A percentile compares a stretch with the other conserved stretches of the same genome.
These are phyloP conservation scores for Columba janthina DNA, from an alignment of 2,113 vertebrate genomes.

Conservation along the genomic window DNA sequence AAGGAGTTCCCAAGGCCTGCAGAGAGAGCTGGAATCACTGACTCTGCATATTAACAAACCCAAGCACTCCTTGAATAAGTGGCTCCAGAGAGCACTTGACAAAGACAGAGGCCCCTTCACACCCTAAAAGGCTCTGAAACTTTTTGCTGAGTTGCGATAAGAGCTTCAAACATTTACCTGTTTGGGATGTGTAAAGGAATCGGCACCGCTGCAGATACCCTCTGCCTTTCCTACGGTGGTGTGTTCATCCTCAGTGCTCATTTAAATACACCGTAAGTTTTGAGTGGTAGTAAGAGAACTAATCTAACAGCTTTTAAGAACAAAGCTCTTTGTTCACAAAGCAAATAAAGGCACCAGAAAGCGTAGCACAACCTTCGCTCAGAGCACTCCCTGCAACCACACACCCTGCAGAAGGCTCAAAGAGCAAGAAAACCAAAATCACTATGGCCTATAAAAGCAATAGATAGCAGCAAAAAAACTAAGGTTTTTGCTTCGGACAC, in stretches of 20 bases:
- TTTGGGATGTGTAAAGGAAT: neutral
- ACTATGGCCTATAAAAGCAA: neutral
- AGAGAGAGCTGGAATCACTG: neutral
- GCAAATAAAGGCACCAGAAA: neutral
- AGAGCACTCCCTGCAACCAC: neutral
- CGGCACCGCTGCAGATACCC: neutral
- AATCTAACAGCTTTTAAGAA: neutral
- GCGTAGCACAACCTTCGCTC: neutral
- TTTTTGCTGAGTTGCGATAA: neutral
- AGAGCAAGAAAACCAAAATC: neutral
- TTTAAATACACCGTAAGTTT: neutral
- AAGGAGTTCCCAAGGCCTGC: neutral
- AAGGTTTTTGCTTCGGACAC: neutral
- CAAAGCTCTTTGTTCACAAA: neutral
- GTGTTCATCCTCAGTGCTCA: rapidly evolving
- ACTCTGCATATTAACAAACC: neutral
- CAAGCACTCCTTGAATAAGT: neutral
- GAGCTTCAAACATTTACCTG: neutral
- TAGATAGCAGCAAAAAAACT: neutral
- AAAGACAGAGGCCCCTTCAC: neutral
- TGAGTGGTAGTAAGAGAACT: neutral
- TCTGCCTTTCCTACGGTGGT: neutral
- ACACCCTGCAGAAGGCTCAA: neutral
- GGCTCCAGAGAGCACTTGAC: neutral
- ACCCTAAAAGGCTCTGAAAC: neutral